These are phyloP conservation scores for Poeciliopsis occidentalis DNA, from an alignment of 2,113 vertebrate genomes.

Conservation along the genomic window DNA sequence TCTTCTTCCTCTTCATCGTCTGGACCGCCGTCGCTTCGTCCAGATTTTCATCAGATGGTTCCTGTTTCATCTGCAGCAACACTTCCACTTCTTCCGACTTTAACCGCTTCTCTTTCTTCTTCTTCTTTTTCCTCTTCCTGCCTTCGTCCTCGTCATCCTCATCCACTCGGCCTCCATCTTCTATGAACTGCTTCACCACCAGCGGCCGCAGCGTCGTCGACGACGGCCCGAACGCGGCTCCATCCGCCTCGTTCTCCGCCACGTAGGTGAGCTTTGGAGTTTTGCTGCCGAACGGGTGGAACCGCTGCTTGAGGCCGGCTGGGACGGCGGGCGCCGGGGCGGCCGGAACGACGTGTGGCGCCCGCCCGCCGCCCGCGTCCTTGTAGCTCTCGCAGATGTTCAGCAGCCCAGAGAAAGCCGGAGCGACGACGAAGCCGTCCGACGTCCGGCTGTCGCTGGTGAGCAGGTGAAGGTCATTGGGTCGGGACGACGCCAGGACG, in stretches of 20 bases:
- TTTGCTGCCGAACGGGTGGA: slow-evolving; percentile 75
- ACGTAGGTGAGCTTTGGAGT: slow-evolving; percentile 30
- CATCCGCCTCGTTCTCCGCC: slow-evolving; percentile 33
- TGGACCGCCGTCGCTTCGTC: slow-evolving; percentile 5
- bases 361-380: slow-evolving; percentile 46
- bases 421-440: slow-evolving; percentile 22
- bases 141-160: not conserved
- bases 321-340: slow-evolving; percentile 69
- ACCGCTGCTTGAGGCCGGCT: slow-evolving; percentile 74
- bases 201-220: slow-evolving; percentile 20
- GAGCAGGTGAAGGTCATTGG: slow-evolving; percentile 68
- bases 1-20: slow-evolving; percentile 76
- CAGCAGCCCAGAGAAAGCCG: slow-evolving; percentile 73
- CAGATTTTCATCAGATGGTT: slow-evolving; percentile 29
- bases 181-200: slow-evolving; percentile 7
- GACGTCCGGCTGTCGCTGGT: slow-evolving; percentile 23
- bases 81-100: slow-evolving; percentile 35
- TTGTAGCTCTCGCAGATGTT: slow-evolving; percentile 75
- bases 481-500: slow-evolving; percentile 57
- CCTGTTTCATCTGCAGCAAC: slow-evolving; percentile 48
- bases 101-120: slow-evolving; percentile 70
- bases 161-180: not conserved
- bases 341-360: slow-evolving; percentile 62
- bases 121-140: slow-evolving; percentile 61
- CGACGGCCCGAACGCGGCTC: slow-evolving; percentile 20